These are phyloP conservation scores for Jacana jacana DNA, from an alignment of 2,113 vertebrate genomes.

Conservation along the genomic window DNA sequence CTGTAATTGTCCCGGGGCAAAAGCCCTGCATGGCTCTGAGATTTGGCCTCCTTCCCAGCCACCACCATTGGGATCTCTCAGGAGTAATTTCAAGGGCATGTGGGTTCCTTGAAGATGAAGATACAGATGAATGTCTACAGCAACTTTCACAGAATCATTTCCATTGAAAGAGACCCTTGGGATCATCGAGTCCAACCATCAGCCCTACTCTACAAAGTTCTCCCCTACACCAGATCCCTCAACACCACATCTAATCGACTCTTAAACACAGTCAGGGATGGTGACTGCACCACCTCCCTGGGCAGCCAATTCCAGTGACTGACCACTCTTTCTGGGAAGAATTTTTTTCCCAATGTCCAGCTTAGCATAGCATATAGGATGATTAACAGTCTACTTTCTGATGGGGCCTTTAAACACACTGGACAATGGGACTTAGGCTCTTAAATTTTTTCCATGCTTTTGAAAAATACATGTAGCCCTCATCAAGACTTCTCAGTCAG, in stretches of 20 bases:
- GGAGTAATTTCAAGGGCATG: not conserved
- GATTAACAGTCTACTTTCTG: not conserved
- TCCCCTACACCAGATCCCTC: too few relatives aligned
- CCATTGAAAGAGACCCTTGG: too few relatives aligned
- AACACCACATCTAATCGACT: too few relatives aligned
- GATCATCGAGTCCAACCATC: too few relatives aligned
- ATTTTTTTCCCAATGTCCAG: too few relatives aligned
- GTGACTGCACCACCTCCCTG: too few relatives aligned
- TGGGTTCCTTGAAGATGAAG: not conserved
- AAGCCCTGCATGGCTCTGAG: not conserved
- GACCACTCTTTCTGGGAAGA: too few relatives aligned
- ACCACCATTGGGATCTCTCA: rapidly evolving
- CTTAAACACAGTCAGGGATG: too few relatives aligned
- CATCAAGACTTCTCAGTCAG: not conserved
- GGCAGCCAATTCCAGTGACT: too few relatives aligned
- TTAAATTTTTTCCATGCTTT: not conserved
- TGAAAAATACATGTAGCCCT: not conserved
- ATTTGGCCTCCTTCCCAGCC: not conserved
- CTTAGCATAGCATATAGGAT: too few relatives aligned
- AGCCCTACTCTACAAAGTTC: too few relatives aligned
- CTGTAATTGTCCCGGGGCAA: not conserved
- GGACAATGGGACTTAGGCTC: not conserved
- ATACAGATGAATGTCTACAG: not conserved
- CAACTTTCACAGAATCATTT: not conserved
- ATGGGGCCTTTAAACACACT: not conserved